Conservation (phyloP, 2,797 vertebrate species). For the Ciconia nigra region DNA sequence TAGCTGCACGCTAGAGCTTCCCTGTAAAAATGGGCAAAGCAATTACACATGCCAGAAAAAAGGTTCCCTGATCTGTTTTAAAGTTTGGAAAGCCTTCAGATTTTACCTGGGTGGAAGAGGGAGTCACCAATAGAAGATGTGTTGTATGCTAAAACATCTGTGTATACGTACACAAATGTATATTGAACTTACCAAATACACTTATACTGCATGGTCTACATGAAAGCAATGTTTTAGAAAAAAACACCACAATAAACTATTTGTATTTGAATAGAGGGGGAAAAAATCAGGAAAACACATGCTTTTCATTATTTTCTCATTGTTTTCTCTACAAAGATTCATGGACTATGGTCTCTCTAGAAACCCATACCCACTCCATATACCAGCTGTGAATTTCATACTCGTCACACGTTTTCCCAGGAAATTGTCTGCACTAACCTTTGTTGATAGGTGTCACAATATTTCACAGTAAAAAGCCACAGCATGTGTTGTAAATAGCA, state of each 20-base stretch:
- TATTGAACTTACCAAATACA: neutral
- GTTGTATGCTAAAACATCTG: neutral
- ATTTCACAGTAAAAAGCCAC: conserved; percentile 29
- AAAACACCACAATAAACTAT: neutral
- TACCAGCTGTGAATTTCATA: neutral
- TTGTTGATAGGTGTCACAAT: conserved; percentile 48
- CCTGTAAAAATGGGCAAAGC: neutral
- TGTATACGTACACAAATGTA: neutral
- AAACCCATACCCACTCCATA: neutral
- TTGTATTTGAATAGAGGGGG: neutral
- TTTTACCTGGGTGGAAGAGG: neutral
- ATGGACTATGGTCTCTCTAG: neutral
- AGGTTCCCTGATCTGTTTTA: neutral
- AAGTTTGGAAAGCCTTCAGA: neutral
- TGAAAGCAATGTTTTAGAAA: neutral
- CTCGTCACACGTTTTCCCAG: neutral
- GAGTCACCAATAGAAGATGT: neutral
- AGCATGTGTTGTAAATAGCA: conserved; percentile 6
- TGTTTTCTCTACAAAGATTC: conserved; percentile 7
- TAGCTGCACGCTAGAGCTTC: neutral
- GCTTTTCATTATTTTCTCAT: neutral
- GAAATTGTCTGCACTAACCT: conserved; percentile 39
- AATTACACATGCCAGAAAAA: neutral
- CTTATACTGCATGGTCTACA: neutral
- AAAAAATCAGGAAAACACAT: neutral